Evolutionary conservation across 2,113 vertebrate species (phyloP), one percentile per base, ranked within the genome.

Genomic region (Cavia porcellus): DNA sequence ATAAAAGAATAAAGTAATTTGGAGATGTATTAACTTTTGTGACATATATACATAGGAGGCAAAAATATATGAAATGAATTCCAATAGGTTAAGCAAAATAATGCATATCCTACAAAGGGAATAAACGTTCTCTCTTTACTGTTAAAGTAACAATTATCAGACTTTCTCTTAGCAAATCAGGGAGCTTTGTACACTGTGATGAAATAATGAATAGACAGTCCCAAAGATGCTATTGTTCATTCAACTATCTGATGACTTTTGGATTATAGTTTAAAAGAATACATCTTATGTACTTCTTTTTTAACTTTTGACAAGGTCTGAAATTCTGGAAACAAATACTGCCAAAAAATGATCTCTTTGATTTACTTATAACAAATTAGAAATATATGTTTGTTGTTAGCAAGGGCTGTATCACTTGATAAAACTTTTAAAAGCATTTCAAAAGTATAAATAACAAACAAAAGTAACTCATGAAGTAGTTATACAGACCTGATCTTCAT

Each of bases 371-470:
- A 95, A 95, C 12, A 86, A 84, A 42, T 79, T 90, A 75, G 0
- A 94, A 75, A 88, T 95, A 95, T 55, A 72, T 74, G 75, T 20
- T 52, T 52, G 92, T 50, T 87, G 30, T 47, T 92, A 86, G n/a
- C n/a, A 92, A 42, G 57, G 12, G 59, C 4, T 92, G 81, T 10
- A 80, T 24, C 57, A 90, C 10, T 89, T 81, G 68, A 90, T 70
- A 93, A 96, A 97, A 90, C 28, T 47, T 91, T 87, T 64, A 12
- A 87, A 92, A 96, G 47, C 30, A 94, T 61, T 94, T 55, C 57
- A 57, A 96, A 95, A 75, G 95, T 72, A 94, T 30, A 97, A 95
- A 42, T 83, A 59, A 15, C 77, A 97, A 17, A 10, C 30, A 93
- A 96, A 77, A 13, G 30, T 38, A 90, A 9, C 57, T 95, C 24